Conservation (phyloP, 2,888 invertebrate genomes). For the Pemphredon lugubris region DNA sequence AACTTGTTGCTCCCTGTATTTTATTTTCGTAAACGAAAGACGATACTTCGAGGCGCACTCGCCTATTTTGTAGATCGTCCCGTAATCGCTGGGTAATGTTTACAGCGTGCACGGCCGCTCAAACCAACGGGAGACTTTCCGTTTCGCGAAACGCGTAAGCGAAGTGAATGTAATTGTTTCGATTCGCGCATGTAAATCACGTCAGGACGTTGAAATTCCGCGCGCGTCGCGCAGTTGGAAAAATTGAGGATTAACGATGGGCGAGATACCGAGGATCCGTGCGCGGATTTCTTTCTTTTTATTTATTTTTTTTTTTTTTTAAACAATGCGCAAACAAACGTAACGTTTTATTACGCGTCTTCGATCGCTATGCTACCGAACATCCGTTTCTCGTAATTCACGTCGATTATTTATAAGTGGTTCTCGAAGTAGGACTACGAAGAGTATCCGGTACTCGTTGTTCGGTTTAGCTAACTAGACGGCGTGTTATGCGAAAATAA, state of each 20-base stretch:
- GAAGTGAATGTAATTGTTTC: background rate
- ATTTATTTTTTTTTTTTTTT: no score
- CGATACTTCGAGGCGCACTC: slow-evolving; percentile 41
- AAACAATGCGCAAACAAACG: no score
- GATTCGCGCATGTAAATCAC: no score
- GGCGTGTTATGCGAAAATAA: slow-evolving; percentile 46
- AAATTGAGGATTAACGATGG: background rate
- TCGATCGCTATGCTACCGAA: background rate
- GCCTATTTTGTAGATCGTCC: slow-evolving; percentile 41
- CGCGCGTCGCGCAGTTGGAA: background rate
- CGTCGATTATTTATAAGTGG: slow-evolving; percentile 40
- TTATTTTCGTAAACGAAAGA: slow-evolving; percentile 60
- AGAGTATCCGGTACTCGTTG: slow-evolving; percentile 35
- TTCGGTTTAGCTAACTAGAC: slow-evolving; percentile 15
- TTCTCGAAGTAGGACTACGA: slow-evolving; percentile 19
- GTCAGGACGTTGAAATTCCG: no score
- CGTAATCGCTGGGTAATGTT: slow-evolving; percentile 35
- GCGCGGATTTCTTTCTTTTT: background rate
- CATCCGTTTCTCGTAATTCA: slow-evolving; percentile 20
- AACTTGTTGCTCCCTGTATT: slow-evolving; percentile 45
- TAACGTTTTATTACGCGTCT: background rate
- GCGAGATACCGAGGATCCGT: background rate
- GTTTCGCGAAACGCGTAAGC: background rate
- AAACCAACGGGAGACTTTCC: background rate
- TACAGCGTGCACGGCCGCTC: slow-evolving; percentile 2